phyloP scores from a whole-genome alignment of 2,113 vertebrate species.

The Hippocampus guttulatus region DNA sequence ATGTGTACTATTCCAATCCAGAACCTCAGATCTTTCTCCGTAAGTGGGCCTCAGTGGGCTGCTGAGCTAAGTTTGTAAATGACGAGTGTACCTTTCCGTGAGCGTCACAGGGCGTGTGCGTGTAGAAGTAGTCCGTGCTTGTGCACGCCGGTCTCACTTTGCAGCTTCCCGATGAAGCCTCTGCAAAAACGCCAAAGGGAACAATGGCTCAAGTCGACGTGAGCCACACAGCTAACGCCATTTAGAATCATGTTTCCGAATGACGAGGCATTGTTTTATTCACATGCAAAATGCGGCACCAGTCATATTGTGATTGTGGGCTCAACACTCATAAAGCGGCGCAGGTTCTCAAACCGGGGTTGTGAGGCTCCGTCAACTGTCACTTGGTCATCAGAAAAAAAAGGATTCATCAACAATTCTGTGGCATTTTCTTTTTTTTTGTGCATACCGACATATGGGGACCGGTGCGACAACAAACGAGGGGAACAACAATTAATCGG shows the following conservation, averaged over 20 bases:
- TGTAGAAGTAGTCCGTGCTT: slow-evolving; percentile 89
- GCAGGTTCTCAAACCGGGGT: too few species aligned
- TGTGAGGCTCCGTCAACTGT: too few species aligned
- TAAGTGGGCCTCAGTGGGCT: neutral
- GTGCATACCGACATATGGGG: too few species aligned
- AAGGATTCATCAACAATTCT: too few species aligned
- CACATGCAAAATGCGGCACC: too few species aligned
- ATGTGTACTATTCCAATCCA: neutral
- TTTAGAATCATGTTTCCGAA: neutral
- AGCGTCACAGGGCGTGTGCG: slow-evolving; percentile 84
- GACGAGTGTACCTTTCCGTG: slow-evolving; percentile 73
- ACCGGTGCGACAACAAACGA: too few species aligned
- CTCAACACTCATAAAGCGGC: too few species aligned
- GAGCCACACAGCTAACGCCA: neutral
- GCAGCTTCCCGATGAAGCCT: slow-evolving; percentile 79
- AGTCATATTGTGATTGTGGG: neutral
- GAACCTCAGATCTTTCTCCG: neutral
- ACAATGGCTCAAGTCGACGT: slow-evolving; percentile 47
- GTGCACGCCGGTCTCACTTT: slow-evolving; percentile 80
- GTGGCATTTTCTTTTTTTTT: too few species aligned
- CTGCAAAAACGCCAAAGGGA: slow-evolving; percentile 45
- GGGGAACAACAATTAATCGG: too few species aligned
- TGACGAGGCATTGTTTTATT: neutral
- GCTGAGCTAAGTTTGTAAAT: neutral
- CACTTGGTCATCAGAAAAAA: too few species aligned